Base-by-base conservation (phyloP, 2,113 vertebrate genomes). In the Entelurus aequoreus region DNA sequence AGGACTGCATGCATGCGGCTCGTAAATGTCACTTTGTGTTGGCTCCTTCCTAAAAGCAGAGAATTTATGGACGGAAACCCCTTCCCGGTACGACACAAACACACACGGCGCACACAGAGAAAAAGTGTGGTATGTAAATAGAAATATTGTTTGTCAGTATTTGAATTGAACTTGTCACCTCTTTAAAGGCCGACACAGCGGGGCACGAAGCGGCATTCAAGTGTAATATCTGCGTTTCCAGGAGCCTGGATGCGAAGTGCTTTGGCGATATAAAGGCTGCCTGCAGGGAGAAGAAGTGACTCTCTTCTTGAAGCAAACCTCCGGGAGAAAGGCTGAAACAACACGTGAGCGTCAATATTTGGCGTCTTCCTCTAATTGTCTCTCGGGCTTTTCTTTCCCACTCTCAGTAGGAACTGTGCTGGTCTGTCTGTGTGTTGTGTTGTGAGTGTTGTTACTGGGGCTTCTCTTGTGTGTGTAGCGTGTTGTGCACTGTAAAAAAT, bases 181-280 rank as follows among this genome's bases (percentile, higher is more conserved):
- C 57, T 2, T 62, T 37, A 54, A 49, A 68, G 57, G 48, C 40
- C 54, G 37, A 5, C 36, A 57, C 62, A 5, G 35, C 8, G 54
- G 48, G 19, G n/a, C 0, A 13, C 19, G 71, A 55, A 60, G 57
- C 52, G 69, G 68, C 56, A 80, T 82, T 82, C 72, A 78, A 65
- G 47, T 62, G 60, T 6, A 69, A 67, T 59, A 64, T 63, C 62
- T 79, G 66, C 67, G 88, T 90, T 79, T 88, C 84, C 63, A 82
- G 77, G 85, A 72, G 37, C 54, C 42, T 72, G 60, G 55, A 66
- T 57, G 54, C 68, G 72, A 60, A 64, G 60, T 71, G 46, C 74
- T 75, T 74, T 28, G 28, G 28, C 28, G 59, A 77, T 90, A 90
- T 87, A 89, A 87, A 84, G 69, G 71, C 71, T 49, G 71, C 42